Evolutionary conservation across 2,888 invertebrate species (phyloP).

Genomic region (Lochmaea capreae): DNA sequence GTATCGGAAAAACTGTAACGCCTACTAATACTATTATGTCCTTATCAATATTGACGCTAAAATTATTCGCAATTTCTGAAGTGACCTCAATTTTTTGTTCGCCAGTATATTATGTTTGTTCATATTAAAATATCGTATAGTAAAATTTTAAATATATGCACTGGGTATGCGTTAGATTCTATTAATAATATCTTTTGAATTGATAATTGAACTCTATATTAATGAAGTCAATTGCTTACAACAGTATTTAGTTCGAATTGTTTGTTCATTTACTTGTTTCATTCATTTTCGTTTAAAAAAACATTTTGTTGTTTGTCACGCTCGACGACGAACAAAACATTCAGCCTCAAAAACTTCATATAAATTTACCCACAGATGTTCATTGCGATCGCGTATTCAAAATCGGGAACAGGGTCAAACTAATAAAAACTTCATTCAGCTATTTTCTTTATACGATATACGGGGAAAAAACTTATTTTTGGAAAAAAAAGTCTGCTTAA

Average conservation of each 20-base stretch:
- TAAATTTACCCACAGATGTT: constrained; percentile 36
- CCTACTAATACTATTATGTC: too few relatives aligned
- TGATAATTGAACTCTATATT: background rate
- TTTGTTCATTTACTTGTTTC: background rate
- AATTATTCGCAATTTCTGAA: too few relatives aligned
- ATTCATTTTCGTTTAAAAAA: constrained; percentile 11
- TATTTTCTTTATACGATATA: constrained; percentile 28
- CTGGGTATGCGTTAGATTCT: background rate
- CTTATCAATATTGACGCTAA: too few relatives aligned
- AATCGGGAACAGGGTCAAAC: constrained; percentile 42
- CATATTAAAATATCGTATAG: too few relatives aligned
- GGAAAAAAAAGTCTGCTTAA: background rate
- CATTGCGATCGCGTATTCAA: constrained; percentile 28
- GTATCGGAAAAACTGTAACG: too few relatives aligned
- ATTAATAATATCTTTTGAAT: background rate
- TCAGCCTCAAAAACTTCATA: constrained; percentile 12
- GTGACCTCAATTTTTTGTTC: too few relatives aligned
- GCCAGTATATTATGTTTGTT: too few relatives aligned
- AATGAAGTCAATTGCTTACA: constrained; percentile 3
- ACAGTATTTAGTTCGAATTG: constrained; percentile 1
- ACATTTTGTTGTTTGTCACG: constrained; percentile 17
- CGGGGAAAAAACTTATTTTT: background rate
- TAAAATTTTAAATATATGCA: too few relatives aligned
- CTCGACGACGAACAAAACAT: background rate
- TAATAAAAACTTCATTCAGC: constrained; percentile 40